Conservation (phyloP, 2,888 invertebrate genomes). For the Cryptophagus acutangulus region DNA sequence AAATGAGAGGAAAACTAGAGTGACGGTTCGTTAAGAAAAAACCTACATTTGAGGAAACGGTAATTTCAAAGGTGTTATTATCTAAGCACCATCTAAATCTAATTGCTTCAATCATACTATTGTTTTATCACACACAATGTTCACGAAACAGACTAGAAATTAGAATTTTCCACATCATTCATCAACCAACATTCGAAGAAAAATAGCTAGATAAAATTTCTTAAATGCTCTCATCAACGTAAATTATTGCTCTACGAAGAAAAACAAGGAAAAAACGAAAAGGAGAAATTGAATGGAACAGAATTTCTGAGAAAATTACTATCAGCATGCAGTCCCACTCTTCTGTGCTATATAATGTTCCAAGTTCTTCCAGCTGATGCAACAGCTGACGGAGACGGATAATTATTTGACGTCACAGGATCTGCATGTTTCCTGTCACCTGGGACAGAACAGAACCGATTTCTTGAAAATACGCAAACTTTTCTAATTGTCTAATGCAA, state of each 20-base stretch:
- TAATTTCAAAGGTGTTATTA: slow-evolving; percentile 9
- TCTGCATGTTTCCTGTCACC: slow-evolving; percentile 44
- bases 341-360: slow-evolving; percentile 3
- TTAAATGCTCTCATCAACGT: no score
- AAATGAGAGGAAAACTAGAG: background rate
- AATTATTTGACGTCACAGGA: slow-evolving; percentile 41
- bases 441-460: no score
- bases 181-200: no score
- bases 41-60: slow-evolving; percentile 4
- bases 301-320: no score
- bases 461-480: slow-evolving; percentile 1
- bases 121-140: background rate
- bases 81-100: background rate
- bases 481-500: slow-evolving; percentile 12
- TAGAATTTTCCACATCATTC: no score
- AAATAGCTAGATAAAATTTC: no score
- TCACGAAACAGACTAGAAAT: background rate
- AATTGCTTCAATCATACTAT: background rate
- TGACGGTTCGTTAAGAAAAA: background rate
- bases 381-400: slow-evolving; percentile 40
- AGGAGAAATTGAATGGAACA: no score
- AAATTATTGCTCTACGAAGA: no score
- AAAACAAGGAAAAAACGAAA: no score
- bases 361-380: slow-evolving; percentile 34
- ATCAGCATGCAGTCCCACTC: background rate